Conservation (phyloP, 2,888 invertebrate species). For the Microdon myrmicae region DNA sequence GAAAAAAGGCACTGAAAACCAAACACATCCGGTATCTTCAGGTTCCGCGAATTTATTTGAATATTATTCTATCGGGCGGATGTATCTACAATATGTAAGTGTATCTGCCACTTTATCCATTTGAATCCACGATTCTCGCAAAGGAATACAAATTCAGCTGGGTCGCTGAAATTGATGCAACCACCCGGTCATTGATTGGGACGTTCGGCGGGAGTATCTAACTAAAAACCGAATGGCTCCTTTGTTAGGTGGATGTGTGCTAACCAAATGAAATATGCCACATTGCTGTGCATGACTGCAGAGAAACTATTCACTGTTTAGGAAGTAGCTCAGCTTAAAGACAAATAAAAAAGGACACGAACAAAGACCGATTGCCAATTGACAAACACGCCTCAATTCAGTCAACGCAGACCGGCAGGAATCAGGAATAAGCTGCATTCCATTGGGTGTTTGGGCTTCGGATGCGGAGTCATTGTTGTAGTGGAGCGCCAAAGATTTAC, state of each 20-base stretch:
- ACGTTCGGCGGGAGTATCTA: too few relatives aligned
- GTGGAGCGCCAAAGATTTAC: conserved; percentile 46
- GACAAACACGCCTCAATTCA: conserved; percentile 47
- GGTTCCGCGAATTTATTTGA: conserved; percentile 15
- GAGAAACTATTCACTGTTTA: conserved; percentile 14
- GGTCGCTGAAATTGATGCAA: conserved; percentile 34
- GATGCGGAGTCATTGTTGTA: conserved; percentile 4
- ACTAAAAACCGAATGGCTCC: too few relatives aligned
- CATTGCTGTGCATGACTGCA: conserved; percentile 26
- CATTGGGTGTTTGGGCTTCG: conserved; percentile 19
- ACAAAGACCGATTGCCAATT: conserved; percentile 37
- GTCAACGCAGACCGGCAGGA: neutral
- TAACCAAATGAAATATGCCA: conserved; percentile 33
- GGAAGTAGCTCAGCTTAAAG: neutral
- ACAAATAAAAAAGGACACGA: conserved; percentile 10
- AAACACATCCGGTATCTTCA: conserved; percentile 17
- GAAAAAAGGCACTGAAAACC: conserved; percentile 3
- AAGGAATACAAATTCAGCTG: conserved; percentile 24
- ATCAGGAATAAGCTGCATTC: conserved; percentile 18
- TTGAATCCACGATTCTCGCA: conserved; percentile 34
- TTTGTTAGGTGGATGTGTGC: conserved; percentile 32
- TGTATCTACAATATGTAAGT: too few relatives aligned
- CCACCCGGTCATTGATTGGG: too few relatives aligned
- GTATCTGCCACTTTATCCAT: conserved; percentile 21
- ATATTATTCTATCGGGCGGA: too few relatives aligned